Evolutionary conservation across 1,140 invertebrate species (phyloP).

Genomic region (Armadillidium nasatum): DNA sequence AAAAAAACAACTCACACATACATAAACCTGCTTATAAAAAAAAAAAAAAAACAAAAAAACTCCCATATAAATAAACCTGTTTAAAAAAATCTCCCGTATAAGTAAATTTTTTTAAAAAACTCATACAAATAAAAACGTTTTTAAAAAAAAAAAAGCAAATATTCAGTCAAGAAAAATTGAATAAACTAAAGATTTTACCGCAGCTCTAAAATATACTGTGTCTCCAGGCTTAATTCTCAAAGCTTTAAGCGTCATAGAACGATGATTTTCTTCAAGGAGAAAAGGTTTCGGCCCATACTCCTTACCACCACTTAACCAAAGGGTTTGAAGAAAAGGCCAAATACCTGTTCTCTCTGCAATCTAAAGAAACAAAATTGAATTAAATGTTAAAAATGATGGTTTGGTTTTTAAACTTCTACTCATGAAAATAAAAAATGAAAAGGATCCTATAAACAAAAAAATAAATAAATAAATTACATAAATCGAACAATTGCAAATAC

Average conservation of each 20-base stretch:
- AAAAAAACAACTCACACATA: no score
- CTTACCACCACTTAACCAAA: slow-evolving; percentile 33
- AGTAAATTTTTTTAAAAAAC: no score
- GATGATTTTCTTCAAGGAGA: slow-evolving; percentile 31
- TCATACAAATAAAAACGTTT: neutral
- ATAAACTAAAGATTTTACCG: slow-evolving; percentile 30
- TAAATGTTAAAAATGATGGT: no score
- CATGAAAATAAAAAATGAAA: neutral
- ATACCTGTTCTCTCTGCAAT: slow-evolving; percentile 40
- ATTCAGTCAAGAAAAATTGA: no score
- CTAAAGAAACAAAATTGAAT: slow-evolving; percentile 11
- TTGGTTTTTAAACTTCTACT: no score
- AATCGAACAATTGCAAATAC: neutral
- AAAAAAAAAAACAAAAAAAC: no score
- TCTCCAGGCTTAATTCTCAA: slow-evolving; percentile 38
- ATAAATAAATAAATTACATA: no score
- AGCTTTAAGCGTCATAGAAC: slow-evolving; percentile 40
- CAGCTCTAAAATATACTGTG: slow-evolving; percentile 43
- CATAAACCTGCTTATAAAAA: no score
- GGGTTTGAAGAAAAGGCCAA: slow-evolving; percentile 43
- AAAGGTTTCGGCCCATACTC: slow-evolving; percentile 17
- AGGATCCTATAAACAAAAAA: neutral
- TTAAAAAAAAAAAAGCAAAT: no score
- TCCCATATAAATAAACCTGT: no score
- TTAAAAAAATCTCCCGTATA: no score